Conservation (phyloP, 92 coral and sea anemone genomes). For the Micromussa lordhowensis region DNA sequence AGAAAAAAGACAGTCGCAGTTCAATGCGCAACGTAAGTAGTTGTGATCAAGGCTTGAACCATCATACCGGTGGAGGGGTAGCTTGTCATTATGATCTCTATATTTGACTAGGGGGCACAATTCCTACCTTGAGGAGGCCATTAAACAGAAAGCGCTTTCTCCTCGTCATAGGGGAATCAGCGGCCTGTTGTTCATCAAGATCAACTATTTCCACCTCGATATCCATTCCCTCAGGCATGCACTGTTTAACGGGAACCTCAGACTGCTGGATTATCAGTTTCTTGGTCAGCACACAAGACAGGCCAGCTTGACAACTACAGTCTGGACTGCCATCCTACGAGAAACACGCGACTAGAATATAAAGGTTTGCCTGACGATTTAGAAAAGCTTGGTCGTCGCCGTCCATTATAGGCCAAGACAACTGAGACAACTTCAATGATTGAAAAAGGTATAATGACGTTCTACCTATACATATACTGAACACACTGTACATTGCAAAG, state of each 20-base stretch:
- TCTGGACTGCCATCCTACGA: background rate
- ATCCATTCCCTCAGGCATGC: constrained; percentile 62
- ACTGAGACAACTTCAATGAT: background rate
- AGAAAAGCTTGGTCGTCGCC: background rate
- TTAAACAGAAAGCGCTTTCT: constrained; percentile 51
- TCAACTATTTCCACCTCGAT: constrained; percentile 69
- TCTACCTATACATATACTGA: too few relatives aligned
- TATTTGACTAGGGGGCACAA: background rate
- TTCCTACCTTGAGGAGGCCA: constrained; percentile 7
- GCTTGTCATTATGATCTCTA: background rate
- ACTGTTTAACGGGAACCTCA: constrained; percentile 48
- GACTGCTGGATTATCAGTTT: constrained; percentile 40
- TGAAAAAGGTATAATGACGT: too few relatives aligned
- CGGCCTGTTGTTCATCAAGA: constrained; percentile 41
- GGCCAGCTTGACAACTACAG: constrained; percentile 65
- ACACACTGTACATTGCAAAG: too few relatives aligned
- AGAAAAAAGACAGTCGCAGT: too few relatives aligned
- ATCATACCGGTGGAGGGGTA: too few relatives aligned
- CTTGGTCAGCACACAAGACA: constrained; percentile 68
- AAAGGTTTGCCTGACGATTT: background rate
- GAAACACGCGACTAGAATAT: background rate
- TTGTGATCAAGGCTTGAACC: too few relatives aligned
- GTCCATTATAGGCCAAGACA: too few relatives aligned
- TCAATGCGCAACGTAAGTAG: too few relatives aligned
- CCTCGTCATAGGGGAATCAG: constrained; percentile 22